Base-by-base conservation (phyloP, 2,888 invertebrate species). In the Aleiodes testaceus region DNA sequence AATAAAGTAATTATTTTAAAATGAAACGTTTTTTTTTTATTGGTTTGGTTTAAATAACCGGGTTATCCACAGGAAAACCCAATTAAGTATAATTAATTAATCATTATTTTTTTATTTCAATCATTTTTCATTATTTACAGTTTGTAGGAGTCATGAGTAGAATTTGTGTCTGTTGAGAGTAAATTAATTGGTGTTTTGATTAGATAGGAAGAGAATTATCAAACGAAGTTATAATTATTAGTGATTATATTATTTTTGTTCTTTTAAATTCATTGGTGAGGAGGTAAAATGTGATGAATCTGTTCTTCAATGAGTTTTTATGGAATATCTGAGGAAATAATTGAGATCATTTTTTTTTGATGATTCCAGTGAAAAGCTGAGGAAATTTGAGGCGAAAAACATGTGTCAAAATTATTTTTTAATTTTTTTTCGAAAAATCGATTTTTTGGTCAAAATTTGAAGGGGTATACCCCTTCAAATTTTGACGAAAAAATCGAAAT, bases 1-100 rank as follows among this genome's bases (percentile, higher is more conserved):
- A 87, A 87, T 87, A 84, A 84, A 79, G 80, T 85, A 87, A 84
- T 82, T 80, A 83, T 82, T 84, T 84, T 26, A 26, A 26, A 26
- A 83, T 84, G 82, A 86, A 84, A 84, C 69, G 59, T 59, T 59
- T 59, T 59, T 59, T 85, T 81, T 83, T 59, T 11, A 14, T 55
- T 59, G 59, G 59, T 59, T 36, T 59, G 59, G 59, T 59, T 79
- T 81, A 63, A 78, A 77, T 84, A 81, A 85, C 81, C 76, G 77
- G 75, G 70, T 74, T 6, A 66, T 67, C 47, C 64, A 63, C 53
- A 68, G 12, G 6, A 42, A 59, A 59, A 59, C 36, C 30, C 53
- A 26, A 26, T 26, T 26, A 64, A 22, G 47, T 14, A 7, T 64
- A 64, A 64, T 47, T 18, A 14, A 52, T n/a, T 36, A 52, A 36